Base-by-base conservation (phyloP, 1,140 invertebrate species). In the Zophobas atratus region DNA sequence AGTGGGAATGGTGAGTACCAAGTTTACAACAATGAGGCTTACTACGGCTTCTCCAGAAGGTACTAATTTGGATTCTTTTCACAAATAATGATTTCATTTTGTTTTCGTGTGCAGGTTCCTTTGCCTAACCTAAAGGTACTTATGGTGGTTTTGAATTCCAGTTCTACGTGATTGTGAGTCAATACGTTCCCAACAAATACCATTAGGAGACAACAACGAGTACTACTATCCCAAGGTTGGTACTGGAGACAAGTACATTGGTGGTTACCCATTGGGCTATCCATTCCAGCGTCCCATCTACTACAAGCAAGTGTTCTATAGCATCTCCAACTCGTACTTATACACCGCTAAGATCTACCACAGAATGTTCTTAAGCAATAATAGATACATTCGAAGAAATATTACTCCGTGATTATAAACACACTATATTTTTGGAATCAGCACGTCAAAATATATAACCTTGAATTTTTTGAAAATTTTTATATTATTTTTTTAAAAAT, bases 101-200 rank as follows among this genome's bases (percentile, higher is more conserved):
- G 20, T 20, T 20, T 20, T 20, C 0, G 20, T 20, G 20, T 20
- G 20, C 20, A 20, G 20, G 20, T 20, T 20, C 20, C 20, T 77
- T 83, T 95, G 77, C 93, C 93, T 33, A 92, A 89, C 93, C 93
- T 33, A 92, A 89, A 81, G 94, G 93, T 81, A 90, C 87, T 74
- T 86, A 88, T 77, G 89, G 89, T 75, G 93, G 93, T 78, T 88
- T 90, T 83, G 85, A 89, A 35, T 92, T 89, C 86, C 89, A 91
- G 78, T 84, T 94, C 73, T 92, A 90, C 85, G 90, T 93, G 5
- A 88, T 92, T 76, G 89, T 93, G 32, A 90, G 89, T 78, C 90
- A 90, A n/a, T 74, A 60, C 74, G 63, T 71, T 43, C 71, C 46
- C 34, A 80, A 77, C 38, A 6, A 79, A 8, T 75, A 51, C 32